Percentiles rank a stretch among this genome's conserved stretches.
These are phyloP conservation scores for Rhinella marina DNA, from an alignment of 2,797 vertebrate genomes.

Conservation along the genomic window DNA sequence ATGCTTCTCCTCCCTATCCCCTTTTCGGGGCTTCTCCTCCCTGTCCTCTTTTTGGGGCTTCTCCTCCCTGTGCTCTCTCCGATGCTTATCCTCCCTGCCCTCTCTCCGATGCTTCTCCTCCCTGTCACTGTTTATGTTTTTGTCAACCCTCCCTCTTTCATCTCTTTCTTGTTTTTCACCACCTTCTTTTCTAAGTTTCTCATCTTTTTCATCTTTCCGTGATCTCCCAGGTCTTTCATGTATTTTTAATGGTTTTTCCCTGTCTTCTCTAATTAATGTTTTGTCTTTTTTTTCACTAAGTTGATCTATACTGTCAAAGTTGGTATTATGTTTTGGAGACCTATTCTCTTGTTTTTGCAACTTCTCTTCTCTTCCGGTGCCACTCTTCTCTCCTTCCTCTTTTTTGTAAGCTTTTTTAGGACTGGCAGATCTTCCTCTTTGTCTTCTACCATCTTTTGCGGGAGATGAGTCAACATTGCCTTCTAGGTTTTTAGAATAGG, in stretches of 20 bases:
- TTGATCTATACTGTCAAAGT: conserved; percentile 6
- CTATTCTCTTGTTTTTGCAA: conserved; percentile 62
- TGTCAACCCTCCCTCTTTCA: conserved; percentile 24
- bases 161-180: background rate
- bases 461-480: background rate
- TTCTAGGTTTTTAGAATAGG: conserved; percentile 68
- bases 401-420: conserved; percentile 75
- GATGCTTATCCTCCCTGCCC: background rate
- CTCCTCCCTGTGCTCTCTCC: background rate
- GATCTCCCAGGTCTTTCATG: conserved; percentile 4
- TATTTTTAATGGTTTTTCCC: conserved; percentile 53
- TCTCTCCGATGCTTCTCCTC: background rate
- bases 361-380: conserved; percentile 66
- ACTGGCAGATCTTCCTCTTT: conserved; percentile 73
- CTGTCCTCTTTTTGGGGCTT: background rate
- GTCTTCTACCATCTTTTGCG: conserved; percentile 65
- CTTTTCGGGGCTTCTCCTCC: too few relatives aligned
- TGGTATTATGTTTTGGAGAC: conserved; percentile 52
- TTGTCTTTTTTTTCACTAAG: conserved; percentile 68
- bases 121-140: background rate
- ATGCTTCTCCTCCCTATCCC: too few relatives aligned
- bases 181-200: background rate
- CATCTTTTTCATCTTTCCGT: conserved; percentile 1
- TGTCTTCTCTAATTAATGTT: conserved; percentile 61
- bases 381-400: conserved; percentile 67